Conservation (phyloP, 2,888 invertebrate species). For the Nomada hirtipes region DNA sequence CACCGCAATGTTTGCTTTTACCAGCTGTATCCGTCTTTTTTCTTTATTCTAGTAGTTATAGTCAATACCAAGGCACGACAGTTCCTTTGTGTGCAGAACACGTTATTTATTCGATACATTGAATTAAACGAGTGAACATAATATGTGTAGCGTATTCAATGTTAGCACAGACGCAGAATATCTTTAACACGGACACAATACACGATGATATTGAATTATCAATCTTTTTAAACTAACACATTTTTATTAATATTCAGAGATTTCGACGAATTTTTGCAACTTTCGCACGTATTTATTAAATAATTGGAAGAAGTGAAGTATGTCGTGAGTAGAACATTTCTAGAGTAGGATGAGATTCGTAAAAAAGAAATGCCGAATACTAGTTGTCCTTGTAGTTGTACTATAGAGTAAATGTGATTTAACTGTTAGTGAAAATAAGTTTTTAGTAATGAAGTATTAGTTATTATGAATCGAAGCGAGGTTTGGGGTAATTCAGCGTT, state of each 20-base stretch:
- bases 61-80: conserved; percentile 39
- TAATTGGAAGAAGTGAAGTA: background rate
- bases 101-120: background rate
- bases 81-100: conserved; percentile 8
- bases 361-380: background rate
- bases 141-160: background rate
- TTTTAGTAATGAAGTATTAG: conserved; percentile 38
- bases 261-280: background rate
- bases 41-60: conserved; percentile 42
- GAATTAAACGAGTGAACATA: background rate
- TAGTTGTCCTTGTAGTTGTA: conserved; percentile 31
- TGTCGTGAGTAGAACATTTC: conserved; percentile 35
- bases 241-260: background rate
- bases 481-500: conserved; percentile 50
- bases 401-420: conserved; percentile 20
- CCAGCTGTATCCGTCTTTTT: conserved; percentile 45
- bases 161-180: background rate
- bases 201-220: too few relatives aligned
- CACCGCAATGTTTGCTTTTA: conserved; percentile 69
- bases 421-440: conserved; percentile 9
- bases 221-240: conserved; percentile 2
- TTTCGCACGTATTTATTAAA: conserved; percentile 25
- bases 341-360: conserved; percentile 30
- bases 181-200: background rate
- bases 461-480: conserved; percentile 37